Evolutionary conservation across 2,113 vertebrate species (phyloP).

Genomic region (Vimba vimba): DNA sequence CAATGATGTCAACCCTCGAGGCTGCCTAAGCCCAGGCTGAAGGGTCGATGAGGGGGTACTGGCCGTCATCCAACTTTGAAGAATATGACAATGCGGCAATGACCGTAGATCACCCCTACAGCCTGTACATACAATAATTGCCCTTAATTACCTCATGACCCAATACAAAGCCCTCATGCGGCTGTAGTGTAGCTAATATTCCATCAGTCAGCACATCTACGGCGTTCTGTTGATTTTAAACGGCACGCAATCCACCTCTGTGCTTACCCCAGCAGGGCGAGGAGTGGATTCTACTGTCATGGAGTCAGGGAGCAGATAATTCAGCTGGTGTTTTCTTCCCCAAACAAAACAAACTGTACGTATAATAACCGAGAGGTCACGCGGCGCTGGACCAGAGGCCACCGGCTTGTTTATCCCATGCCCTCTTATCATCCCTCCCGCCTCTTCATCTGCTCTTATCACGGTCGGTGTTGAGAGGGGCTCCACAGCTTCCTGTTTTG

Average conservation of each 20-base stretch:
- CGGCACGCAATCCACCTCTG: slow-evolving; percentile 12
- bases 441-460: slow-evolving; percentile 63
- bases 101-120: slow-evolving; percentile 45
- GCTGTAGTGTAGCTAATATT: slow-evolving; percentile 24
- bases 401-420: slow-evolving; percentile 52
- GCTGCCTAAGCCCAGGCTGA: slow-evolving; percentile 33
- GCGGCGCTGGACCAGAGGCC: neutral
- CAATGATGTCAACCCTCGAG: slow-evolving; percentile 43
- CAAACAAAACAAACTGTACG: slow-evolving; percentile 46
- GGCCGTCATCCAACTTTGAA: slow-evolving; percentile 42
- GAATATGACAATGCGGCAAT: slow-evolving; percentile 33
- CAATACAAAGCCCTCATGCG: slow-evolving; percentile 40
- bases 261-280: slow-evolving; percentile 16
- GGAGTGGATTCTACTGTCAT: slow-evolving; percentile 26
- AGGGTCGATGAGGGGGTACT: slow-evolving; percentile 33
- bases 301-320: slow-evolving; percentile 48
- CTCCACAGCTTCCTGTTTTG: slow-evolving; percentile 39
- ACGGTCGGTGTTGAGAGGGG: slow-evolving; percentile 45
- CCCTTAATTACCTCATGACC: slow-evolving; percentile 49
- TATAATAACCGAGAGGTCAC: slow-evolving; percentile 56
- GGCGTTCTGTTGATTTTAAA: slow-evolving; percentile 7
- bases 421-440: slow-evolving; percentile 57
- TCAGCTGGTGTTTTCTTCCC: slow-evolving; percentile 44
- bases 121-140: slow-evolving; percentile 46
- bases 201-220: slow-evolving; percentile 10